Percentiles rank a stretch among this genome's conserved stretches.
Conservation (phyloP, 2,888 invertebrate genomes). For the Diarsia mendica region DNA sequence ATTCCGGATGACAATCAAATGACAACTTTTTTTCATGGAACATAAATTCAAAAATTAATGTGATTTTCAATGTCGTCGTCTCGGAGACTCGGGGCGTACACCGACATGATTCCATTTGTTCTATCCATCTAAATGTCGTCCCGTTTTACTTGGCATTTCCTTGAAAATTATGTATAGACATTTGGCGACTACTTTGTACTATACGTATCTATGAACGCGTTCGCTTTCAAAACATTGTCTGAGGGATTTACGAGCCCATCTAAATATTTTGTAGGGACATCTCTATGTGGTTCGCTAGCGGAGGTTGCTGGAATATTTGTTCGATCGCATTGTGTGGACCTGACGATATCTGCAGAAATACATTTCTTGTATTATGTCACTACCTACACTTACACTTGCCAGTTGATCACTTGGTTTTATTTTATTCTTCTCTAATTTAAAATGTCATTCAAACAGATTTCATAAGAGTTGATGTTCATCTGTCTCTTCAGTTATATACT, state of each 20-base stretch:
- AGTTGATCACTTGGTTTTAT: slow-evolving; percentile 23
- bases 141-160: slow-evolving; percentile 68
- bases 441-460: slow-evolving; percentile 21
- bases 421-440: slow-evolving; percentile 35
- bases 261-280: slow-evolving; percentile 64
- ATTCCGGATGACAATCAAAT: slow-evolving; percentile 48
- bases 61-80: slow-evolving; percentile 54
- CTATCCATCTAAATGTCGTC: slow-evolving; percentile 73
- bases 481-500: slow-evolving; percentile 3
- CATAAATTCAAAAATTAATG: slow-evolving; percentile 59
- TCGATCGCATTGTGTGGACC: slow-evolving; percentile 23
- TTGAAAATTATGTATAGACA: slow-evolving; percentile 73
- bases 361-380: slow-evolving; percentile 29
- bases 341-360: slow-evolving; percentile 17
- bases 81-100: slow-evolving; percentile 22
- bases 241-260: slow-evolving; percentile 67
- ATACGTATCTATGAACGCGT: slow-evolving; percentile 57
- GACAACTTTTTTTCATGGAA: slow-evolving; percentile 49
- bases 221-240: slow-evolving; percentile 69
- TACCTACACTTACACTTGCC: slow-evolving; percentile 18
- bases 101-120: slow-evolving; percentile 77
- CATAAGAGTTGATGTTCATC: slow-evolving; percentile 5
- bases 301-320: slow-evolving; percentile 36
- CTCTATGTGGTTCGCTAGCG: slow-evolving; percentile 43
- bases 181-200: slow-evolving; percentile 69